Evolutionary conservation across 2,888 invertebrate species (phyloP), one percentile per base, ranked within the genome.

Genomic region (Artemia sp.): DNA sequence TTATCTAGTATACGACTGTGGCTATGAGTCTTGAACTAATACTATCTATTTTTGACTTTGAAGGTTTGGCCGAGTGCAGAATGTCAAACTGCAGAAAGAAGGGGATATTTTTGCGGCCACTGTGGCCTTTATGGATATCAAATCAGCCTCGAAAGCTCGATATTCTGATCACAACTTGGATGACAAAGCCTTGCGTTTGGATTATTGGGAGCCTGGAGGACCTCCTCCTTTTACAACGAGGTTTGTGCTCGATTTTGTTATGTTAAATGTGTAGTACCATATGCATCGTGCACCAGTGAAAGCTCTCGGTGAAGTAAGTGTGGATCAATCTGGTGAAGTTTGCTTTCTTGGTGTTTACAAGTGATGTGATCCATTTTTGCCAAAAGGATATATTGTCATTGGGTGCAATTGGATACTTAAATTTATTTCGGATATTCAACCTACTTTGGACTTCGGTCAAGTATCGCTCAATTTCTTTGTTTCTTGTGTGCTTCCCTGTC

Each of bases 61-160:
- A 38, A 38, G 92, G 84, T 92, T 92, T 91, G 92, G 92, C 84
- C 91, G 91, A 84, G 92, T 93, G 83, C 93, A 93, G 84, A 92
- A 90, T 85, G 91, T 92, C 84, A 92, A 91, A 83, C 84, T 92
- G 82, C 85, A 75, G 51, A 74, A 75, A 50, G 70, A 67, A 53
- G 68, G 68, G 68, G 58, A 67, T 66, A 38, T 38, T 52, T 72
- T 71, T 58, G 73, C 71, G 82, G 90, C 90, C 80, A 89, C 90
- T 79, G 90, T 91, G 82, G 90, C 90, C 81, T 93, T 93, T 84
- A 92, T 92, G 86, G 93, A 94, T 84, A 92, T 93, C 83, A 91
- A 90, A 83, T 92, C 92, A 78, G 93, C 93, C 79, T 87, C 91
- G 78, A 93, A 92, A 82, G 90, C 93, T 75, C 90, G 92, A 81